Evolutionary conservation across 2,113 vertebrate species (phyloP).

Genomic region (Psephotus haematonotus): DNA sequence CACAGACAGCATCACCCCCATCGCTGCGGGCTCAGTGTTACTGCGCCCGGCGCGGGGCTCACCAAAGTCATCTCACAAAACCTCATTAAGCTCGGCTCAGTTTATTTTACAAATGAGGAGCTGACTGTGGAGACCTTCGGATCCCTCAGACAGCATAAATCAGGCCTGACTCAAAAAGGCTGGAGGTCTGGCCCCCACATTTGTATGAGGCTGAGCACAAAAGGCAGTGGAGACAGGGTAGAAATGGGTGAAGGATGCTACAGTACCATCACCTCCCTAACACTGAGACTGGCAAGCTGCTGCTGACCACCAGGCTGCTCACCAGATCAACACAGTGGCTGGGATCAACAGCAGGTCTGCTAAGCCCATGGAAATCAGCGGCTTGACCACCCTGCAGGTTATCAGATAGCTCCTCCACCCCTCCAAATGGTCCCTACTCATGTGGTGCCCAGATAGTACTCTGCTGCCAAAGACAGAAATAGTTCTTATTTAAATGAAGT

Average conservation of each 20-base stretch:
- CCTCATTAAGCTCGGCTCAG: neutral
- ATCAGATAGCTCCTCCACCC: neutral
- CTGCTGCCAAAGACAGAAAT: neutral
- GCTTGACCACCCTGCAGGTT: neutral
- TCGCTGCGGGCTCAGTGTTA: fast-evolving
- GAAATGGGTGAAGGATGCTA: neutral
- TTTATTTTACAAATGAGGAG: conserved; percentile 23
- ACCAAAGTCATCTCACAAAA: neutral
- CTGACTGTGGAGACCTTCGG: neutral
- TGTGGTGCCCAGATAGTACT: neutral
- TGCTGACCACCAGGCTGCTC: neutral
- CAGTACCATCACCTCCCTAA: neutral
- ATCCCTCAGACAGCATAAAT: conserved; percentile 7
- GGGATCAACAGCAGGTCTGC: neutral
- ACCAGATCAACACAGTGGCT: neutral
- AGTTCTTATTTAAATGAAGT: neutral
- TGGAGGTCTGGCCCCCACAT: neutral
- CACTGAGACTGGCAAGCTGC: fast-evolving
- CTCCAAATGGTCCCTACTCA: fast-evolving
- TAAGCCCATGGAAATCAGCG: neutral
- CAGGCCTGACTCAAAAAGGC: neutral
- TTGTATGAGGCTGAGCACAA: neutral
- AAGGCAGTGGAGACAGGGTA: neutral
- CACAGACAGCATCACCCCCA: neutral
- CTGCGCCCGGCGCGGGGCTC: neutral